Evolutionary conservation across 2,888 invertebrate genomes (phyloP).

Genomic region (Drosophila leonis): DNA sequence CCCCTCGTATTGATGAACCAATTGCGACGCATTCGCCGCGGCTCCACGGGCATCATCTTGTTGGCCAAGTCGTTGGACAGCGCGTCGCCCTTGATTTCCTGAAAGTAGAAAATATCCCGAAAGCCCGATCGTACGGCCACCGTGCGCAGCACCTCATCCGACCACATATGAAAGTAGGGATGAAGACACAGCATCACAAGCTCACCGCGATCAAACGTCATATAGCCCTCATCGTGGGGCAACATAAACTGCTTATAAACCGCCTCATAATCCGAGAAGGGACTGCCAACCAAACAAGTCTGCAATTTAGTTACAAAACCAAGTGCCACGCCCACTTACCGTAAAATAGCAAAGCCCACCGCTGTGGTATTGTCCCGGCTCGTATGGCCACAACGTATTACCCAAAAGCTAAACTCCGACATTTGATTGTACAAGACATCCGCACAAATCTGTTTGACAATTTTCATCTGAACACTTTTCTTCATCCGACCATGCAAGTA

Average conservation of each 20-base stretch:
- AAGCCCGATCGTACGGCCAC: constrained; percentile 64
- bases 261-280: constrained; percentile 43
- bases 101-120: constrained; percentile 69
- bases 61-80: constrained; percentile 67
- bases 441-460: constrained; percentile 44
- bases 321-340: constrained; percentile 49
- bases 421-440: constrained; percentile 59
- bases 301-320: neutral
- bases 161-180: constrained; percentile 76
- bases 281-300: constrained; percentile 8
- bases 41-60: constrained; percentile 81
- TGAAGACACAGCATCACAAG: constrained; percentile 73
- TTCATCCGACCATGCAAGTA: neutral
- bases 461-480: neutral
- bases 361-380: constrained; percentile 45
- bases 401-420: constrained; percentile 57
- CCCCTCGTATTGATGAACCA: constrained; percentile 40
- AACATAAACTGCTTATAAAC: constrained; percentile 61
- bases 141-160: constrained; percentile 69
- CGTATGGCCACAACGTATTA: constrained; percentile 68
- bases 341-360: constrained; percentile 76
- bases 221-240: constrained; percentile 30
- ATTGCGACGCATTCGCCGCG: constrained; percentile 58
- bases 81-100: constrained; percentile 29
- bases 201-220: constrained; percentile 65